phyloP scores from a whole-genome alignment of 2,888 invertebrate genomes.

The Noctua pronuba region DNA sequence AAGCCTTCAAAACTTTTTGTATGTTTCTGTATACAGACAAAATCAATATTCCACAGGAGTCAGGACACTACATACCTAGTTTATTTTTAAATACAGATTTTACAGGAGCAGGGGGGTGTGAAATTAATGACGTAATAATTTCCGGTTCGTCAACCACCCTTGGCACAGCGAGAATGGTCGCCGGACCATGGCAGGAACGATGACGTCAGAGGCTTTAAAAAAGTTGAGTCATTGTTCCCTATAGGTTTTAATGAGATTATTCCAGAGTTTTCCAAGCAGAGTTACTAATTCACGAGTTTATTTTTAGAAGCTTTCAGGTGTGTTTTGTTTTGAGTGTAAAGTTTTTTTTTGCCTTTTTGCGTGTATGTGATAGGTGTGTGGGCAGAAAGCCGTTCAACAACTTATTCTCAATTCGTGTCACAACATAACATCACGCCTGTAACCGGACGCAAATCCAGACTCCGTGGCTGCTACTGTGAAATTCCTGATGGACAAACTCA shows the following conservation, averaged over 20 bases:
- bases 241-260: conserved; percentile 58
- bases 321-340: conserved; percentile 11
- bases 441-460: no score
- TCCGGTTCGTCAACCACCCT: conserved; percentile 82
- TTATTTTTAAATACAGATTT: conserved; percentile 43
- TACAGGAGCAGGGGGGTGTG: conserved; percentile 69
- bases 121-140: conserved; percentile 88
- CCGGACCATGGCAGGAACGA: conserved; percentile 58
- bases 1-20: neutral
- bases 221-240: conserved; percentile 60
- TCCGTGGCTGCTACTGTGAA: no score
- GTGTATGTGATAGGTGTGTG: neutral
- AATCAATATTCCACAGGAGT: neutral
- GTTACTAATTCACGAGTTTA: conserved; percentile 28
- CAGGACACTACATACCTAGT: neutral
- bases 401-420: neutral
- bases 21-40: neutral
- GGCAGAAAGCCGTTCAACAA: neutral
- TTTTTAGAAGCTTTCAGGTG: conserved; percentile 36
- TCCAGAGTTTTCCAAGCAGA: conserved; percentile 1
- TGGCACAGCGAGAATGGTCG: conserved; percentile 78
- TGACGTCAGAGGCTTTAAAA: conserved; percentile 67
- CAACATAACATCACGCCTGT: no score
- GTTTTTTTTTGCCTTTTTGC: conserved; percentile 10
- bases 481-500: no score